Conservation (phyloP, 1,140 invertebrate species). For the Diorhabda sublineata region DNA sequence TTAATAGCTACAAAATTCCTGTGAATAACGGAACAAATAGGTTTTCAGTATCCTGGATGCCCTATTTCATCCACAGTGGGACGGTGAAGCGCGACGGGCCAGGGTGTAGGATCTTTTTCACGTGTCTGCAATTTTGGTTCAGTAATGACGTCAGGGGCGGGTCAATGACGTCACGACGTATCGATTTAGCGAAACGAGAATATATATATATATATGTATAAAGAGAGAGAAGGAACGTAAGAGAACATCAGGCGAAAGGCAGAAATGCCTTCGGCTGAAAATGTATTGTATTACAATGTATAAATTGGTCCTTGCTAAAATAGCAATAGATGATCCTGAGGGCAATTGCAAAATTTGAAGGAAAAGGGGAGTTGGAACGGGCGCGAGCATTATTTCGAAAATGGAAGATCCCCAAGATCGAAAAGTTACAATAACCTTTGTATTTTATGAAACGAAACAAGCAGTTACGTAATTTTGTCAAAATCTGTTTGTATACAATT, state of each 20-base stretch:
- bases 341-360: neutral
- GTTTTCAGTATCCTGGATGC: too few species aligned
- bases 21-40: too few species aligned
- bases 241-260: neutral
- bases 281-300: constrained; percentile 1
- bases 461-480: too few species aligned
- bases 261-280: neutral
- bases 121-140: neutral
- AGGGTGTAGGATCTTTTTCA: neutral
- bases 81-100: too few species aligned
- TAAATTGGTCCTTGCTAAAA: neutral
- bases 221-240: neutral
- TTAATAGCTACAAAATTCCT: too few species aligned
- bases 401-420: too few species aligned
- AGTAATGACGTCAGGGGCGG: constrained; percentile 1
- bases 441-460: too few species aligned
- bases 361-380: neutral
- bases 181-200: neutral
- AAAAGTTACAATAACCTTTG: too few species aligned
- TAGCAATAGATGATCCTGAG: neutral
- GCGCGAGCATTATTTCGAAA: too few species aligned
- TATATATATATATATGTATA: too few species aligned
- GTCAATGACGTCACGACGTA: neutral
- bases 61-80: too few species aligned
- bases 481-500: too few species aligned